These are phyloP conservation scores for Ypsolopha scabrella DNA, from an alignment of 2,888 invertebrate genomes.

Conservation along the genomic window DNA sequence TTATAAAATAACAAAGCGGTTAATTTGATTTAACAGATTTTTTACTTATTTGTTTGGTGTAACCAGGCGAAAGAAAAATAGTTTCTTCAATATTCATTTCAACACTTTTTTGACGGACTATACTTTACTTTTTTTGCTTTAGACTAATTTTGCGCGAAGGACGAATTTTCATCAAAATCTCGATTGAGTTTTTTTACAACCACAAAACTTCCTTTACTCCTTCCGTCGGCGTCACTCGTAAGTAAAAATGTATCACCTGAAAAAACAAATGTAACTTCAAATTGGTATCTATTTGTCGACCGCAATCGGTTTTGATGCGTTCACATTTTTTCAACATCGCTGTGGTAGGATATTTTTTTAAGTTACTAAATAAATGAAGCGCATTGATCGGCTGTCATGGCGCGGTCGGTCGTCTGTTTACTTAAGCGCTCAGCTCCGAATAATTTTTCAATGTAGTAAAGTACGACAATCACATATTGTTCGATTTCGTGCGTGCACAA, in stretches of 20 bases:
- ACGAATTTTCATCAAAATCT: no score
- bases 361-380: constrained; percentile 61
- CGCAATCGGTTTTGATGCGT: neutral
- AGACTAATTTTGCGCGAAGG: no score
- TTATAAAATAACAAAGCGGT: no score
- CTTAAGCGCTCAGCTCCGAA: constrained; percentile 21
- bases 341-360: constrained; percentile 46
- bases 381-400: constrained; percentile 55
- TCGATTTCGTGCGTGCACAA: constrained; percentile 12
- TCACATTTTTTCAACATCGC: constrained; percentile 11
- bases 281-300: constrained; percentile 9
- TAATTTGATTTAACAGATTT: no score
- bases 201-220: no score
- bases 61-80: no score
- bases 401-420: constrained; percentile 40
- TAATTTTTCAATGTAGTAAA: constrained; percentile 21
- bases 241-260: constrained; percentile 22
- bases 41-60: no score
- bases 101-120: no score
- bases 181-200: no score
- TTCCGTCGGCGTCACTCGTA: neutral
- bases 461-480: constrained; percentile 37
- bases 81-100: no score
- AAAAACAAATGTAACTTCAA: constrained; percentile 23
- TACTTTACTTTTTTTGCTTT: no score